These are phyloP conservation scores for Halocaridina rubra DNA, from an alignment of 2,888 invertebrate genomes.

Conservation along the genomic window DNA sequence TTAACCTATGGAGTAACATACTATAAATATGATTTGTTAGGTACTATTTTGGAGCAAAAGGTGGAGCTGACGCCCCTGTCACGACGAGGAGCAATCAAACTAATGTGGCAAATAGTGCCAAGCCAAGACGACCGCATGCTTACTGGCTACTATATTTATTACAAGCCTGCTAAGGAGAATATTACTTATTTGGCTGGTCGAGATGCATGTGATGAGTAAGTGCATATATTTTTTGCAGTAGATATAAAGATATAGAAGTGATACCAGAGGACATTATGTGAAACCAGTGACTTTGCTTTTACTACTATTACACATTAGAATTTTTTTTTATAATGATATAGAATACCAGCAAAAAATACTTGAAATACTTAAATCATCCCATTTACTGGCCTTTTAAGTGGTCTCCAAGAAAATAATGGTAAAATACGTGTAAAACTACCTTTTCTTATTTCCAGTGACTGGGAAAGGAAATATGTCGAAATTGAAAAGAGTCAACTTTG, in stretches of 20 bases:
- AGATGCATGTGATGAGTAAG: constrained; percentile 22
- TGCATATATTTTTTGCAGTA: too few relatives aligned
- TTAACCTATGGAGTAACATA: too few relatives aligned
- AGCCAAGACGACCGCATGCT: constrained; percentile 27
- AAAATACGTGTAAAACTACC: background rate
- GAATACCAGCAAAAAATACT: background rate
- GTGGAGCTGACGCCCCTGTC: background rate
- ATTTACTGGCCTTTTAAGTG: too few relatives aligned
- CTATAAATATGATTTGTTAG: too few relatives aligned
- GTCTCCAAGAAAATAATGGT: too few relatives aligned
- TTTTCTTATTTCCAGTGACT: constrained; percentile 3
- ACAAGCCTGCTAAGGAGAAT: constrained; percentile 9
- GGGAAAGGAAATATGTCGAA: constrained; percentile 18
- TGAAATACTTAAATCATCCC: too few relatives aligned
- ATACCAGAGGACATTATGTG: too few relatives aligned
- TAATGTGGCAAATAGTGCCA: background rate
- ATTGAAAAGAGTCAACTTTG: background rate
- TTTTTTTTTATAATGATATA: background rate
- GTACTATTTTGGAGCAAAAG: background rate
- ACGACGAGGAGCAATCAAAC: background rate
- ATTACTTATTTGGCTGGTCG: background rate
- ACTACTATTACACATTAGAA: background rate
- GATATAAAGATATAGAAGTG: too few relatives aligned
- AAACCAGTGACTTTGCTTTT: too few relatives aligned
- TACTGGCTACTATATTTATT: constrained; percentile 37